Base-by-base conservation (phyloP, 2,113 vertebrate genomes). In the Mobula hypostoma region DNA sequence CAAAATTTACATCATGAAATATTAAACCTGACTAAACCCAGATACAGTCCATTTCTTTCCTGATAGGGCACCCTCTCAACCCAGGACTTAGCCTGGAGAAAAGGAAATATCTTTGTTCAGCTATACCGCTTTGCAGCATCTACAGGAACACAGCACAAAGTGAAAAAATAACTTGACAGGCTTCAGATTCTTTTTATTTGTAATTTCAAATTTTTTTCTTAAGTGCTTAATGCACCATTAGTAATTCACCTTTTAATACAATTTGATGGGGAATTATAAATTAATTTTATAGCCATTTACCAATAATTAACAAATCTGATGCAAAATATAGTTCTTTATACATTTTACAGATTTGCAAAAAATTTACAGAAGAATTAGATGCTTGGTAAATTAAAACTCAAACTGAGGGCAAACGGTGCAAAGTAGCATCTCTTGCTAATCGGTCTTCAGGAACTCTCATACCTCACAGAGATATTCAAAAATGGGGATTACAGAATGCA, bases 151-250 rank as follows among this genome's bases (percentile, higher is more conserved):
- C 19, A 56, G 68, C 36, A 27, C 5, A 74, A 72, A 74, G 12
- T 56, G 5, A 74, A 70, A 93, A 19, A 93, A 74, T 48, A 72
- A 93, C 40, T 72, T 27, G 66, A 74, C 36, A 72, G 56, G 91
- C 68, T 93, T 27, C 19, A 93, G 68, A 74, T 36, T 74, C 56
- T 40, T 93, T 93, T 93, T 93, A 93, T 76, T 92, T 92, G 88
- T 4, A 4, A 72, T 19, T 14, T 90, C n/a, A 80, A 1, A 66
- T 14, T 61, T 70, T 6, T 40, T 1, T 40, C 40, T 15, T 56
- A 9, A 48, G 90, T 70, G 85, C 61, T 88, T 32, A 17, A 66
- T 17, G 85, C 58, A 68, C 85, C 63, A 9, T 56, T 74, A 74
- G 24, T 29, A 4, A 56, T 56, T 56, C 48, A 12, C 36, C 40